Evolutionary conservation across 2,888 invertebrate genomes (phyloP).

Genomic region (Drosophila koepferae): DNA sequence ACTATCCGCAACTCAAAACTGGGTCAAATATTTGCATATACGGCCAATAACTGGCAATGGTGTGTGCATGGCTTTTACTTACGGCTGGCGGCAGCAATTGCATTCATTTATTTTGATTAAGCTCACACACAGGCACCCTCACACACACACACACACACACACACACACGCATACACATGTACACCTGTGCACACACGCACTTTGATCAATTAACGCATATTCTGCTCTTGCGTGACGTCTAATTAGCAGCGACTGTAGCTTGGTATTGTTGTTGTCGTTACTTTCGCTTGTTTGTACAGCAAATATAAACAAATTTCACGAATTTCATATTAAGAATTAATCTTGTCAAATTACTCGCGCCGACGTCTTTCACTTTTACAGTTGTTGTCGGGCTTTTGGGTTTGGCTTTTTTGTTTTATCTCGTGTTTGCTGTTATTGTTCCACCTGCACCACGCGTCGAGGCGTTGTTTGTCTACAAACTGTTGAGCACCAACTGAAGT

Average conservation of each 20-base stretch:
- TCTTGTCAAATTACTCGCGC: conserved; percentile 53
- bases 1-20: conserved; percentile 44
- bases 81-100: conserved; percentile 16
- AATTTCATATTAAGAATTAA: conserved; percentile 68
- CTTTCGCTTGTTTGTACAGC: conserved; percentile 64
- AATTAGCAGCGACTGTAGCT: conserved; percentile 50
- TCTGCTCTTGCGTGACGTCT: conserved; percentile 55
- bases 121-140: not conserved
- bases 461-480: conserved; percentile 55
- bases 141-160: not conserved
- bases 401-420: conserved; percentile 15
- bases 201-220: conserved; percentile 49
- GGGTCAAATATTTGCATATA: conserved; percentile 65
- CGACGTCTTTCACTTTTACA: conserved; percentile 73
- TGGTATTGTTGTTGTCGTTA: conserved; percentile 33
- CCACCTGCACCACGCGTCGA: conserved; percentile 46
- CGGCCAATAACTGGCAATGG: conserved; percentile 4
- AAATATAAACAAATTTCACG: conserved; percentile 39
- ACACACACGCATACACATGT: not conserved
- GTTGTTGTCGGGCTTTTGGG: conserved; percentile 25
- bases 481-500: conserved; percentile 60
- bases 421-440: conserved; percentile 17
- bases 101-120: conserved; percentile 30
- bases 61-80: conserved; percentile 35
- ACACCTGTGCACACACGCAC: conserved; percentile 11